Base-by-base conservation (phyloP, 2,113 vertebrate genomes). In the Circaetus gallicus region DNA sequence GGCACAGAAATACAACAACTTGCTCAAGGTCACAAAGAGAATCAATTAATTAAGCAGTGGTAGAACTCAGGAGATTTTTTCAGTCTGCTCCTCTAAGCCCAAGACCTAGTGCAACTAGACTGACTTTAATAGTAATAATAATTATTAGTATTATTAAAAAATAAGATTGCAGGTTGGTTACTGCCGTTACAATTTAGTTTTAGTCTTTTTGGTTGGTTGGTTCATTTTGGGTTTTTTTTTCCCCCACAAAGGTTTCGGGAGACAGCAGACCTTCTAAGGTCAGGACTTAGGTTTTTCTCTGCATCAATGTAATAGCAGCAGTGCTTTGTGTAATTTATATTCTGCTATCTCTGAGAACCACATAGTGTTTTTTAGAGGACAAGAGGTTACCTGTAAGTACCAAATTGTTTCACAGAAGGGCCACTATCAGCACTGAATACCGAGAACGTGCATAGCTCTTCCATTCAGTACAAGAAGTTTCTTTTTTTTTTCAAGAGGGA, bases 21-120 rank as follows among this genome's bases (percentile, higher is more conserved):
- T 84, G 25, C 56, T 91, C 91, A 96, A 97, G 94, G 91, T 94
- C 93, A 90, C 42, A 87, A 36, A 65, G 20, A 42, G 16, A 85
- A 62, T 70, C 13, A 63, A 36, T 80, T 87, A 52, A 93, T 76
- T 94, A 79, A 66, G 36, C 34, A 59, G 31, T 29, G 58, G 13
- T 40, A 70, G 43, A 80, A 77, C 3, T 50, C 12, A 10, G 3
- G 16, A 76, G 40, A 47, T 79, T 82, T 92, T 87, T 80, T 47
- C 58, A 49, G 38, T 42, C 63, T 84, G 17, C 3, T 79, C 3
- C 86, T 91, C 22, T 65, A 84, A 87, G 15, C 47, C 8, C 10
- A 42, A 53, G 16, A 79, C 21, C 16, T 58, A 72, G 9, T 86
- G 17, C 17, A 76, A 61, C 25, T 59, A 45, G 19, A 26, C 4